Evolutionary conservation across 2,888 invertebrate species (phyloP).

Genomic region (Blera fallax): DNA sequence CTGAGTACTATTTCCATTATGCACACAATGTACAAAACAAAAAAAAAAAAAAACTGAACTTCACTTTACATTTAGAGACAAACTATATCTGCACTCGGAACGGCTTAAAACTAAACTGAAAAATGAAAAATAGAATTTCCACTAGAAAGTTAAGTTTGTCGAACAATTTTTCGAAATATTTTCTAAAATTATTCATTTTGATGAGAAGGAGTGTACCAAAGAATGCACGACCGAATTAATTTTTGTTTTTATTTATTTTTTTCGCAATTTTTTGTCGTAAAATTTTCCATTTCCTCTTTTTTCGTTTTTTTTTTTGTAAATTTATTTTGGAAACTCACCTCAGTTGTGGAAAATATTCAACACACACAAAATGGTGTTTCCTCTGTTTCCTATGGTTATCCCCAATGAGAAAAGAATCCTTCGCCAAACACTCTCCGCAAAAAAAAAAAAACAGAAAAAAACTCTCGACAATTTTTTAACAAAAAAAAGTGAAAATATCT

Average conservation of each 20-base stretch:
- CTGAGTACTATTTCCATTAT: background rate
- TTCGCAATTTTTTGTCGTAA: slow-evolving; percentile 31
- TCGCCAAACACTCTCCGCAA: slow-evolving; percentile 26
- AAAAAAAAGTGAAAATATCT: slow-evolving; percentile 47
- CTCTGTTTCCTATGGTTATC: slow-evolving; percentile 23
- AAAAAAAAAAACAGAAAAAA: slow-evolving; percentile 40
- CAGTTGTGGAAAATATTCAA: slow-evolving; percentile 48
- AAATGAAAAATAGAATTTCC: no score
- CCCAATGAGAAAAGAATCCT: slow-evolving; percentile 35
- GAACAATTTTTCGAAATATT: background rate
- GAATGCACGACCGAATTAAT: slow-evolving; percentile 35
- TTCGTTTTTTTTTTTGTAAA: background rate
- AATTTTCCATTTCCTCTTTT: slow-evolving; percentile 4
- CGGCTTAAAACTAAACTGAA: slow-evolving; percentile 56
- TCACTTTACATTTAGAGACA: background rate
- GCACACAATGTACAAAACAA: background rate
- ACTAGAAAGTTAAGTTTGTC: no score
- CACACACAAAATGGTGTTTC: slow-evolving; percentile 31
- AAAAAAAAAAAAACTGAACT: slow-evolving; percentile 7
- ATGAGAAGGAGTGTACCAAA: slow-evolving; percentile 19
- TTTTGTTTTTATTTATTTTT: slow-evolving; percentile 22
- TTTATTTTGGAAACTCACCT: slow-evolving; percentile 59
- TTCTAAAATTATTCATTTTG: slow-evolving; percentile 50
- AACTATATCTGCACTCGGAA: slow-evolving; percentile 37
- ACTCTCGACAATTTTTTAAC: slow-evolving; percentile 47